Percentiles rank a stretch among this genome's conserved stretches.
Evolutionary conservation across 2,797 vertebrate genomes (phyloP).

Genomic region (Macropus fuliginosus): DNA sequence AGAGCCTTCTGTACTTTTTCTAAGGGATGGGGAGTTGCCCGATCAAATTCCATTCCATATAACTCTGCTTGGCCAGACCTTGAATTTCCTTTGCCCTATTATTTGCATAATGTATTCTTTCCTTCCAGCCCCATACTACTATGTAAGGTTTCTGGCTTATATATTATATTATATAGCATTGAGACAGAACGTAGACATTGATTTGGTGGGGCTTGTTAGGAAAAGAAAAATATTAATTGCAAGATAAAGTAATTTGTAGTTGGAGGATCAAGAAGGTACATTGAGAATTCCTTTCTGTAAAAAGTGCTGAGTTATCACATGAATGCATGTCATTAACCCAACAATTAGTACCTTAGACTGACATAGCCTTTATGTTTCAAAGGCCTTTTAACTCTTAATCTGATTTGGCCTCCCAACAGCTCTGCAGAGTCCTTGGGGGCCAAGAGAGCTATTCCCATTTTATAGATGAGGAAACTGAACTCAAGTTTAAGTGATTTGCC

Average conservation of each 20-base stretch:
- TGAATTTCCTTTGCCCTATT: slow-evolving; percentile 1
- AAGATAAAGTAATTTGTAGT: not conserved
- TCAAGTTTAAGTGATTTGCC: slow-evolving; percentile 4
- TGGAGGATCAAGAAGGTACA: not conserved
- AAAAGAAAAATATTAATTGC: not conserved
- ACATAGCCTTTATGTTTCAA: not conserved
- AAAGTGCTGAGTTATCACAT: not conserved
- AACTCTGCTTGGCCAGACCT: not conserved
- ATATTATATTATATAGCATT: not conserved
- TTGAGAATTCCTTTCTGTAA: not conserved
- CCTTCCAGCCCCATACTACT: not conserved
- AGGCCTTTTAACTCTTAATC: not conserved
- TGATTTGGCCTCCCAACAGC: not conserved
- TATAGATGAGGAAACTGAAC: slow-evolving; percentile 42
- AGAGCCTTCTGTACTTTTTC: slow-evolving; percentile 8
- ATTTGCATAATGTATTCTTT: slow-evolving; percentile 14
- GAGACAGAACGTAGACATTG: not conserved
- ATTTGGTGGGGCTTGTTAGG: not conserved
- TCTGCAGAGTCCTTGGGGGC: not conserved
- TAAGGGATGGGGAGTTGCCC: not conserved
- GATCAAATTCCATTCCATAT: not conserved
- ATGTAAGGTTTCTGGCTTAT: not conserved
- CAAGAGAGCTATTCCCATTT: not conserved
- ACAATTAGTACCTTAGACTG: not conserved
- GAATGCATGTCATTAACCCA: not conserved